Evolutionary conservation across 2,113 vertebrate genomes (phyloP).

Genomic region (Stigmatopora argus): DNA sequence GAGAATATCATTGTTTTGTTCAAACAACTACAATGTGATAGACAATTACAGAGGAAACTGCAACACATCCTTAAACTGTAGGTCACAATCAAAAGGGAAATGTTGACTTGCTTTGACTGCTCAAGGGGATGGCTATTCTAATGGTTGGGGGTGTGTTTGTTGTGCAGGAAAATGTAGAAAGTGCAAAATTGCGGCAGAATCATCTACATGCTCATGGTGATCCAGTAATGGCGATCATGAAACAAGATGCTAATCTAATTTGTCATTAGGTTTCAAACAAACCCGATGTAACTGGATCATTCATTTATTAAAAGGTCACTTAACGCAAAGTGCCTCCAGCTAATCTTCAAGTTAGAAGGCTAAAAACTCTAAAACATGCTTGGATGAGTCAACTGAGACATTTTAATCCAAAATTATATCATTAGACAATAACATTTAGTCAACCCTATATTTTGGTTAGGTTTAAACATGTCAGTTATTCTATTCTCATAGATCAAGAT

Average conservation of each 20-base stretch:
- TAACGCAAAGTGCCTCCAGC: constrained; percentile 61
- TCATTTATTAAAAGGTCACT: constrained; percentile 73
- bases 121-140: constrained; percentile 42
- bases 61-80: constrained; percentile 45
- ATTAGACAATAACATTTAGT: constrained; percentile 5
- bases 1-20: no score
- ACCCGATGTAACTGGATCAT: constrained; percentile 66
- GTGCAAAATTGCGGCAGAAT: constrained; percentile 30
- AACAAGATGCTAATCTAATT: constrained; percentile 66
- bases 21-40: no score
- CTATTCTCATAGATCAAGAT: constrained; percentile 37
- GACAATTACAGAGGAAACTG: no score
- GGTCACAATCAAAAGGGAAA: constrained; percentile 50
- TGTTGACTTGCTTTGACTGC: constrained; percentile 42
- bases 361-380: constrained; percentile 38
- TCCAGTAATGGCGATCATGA: constrained; percentile 55
- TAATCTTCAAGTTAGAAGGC: constrained; percentile 42
- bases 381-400: constrained; percentile 41
- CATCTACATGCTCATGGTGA: constrained; percentile 37
- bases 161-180: constrained; percentile 14
- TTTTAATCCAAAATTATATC: constrained; percentile 18
- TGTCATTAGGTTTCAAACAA: constrained; percentile 69
- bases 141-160: constrained; percentile 11
- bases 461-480: constrained; percentile 40
- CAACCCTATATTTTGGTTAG: neutral